Conservation (phyloP, 2,113 vertebrate species). For the Sakesphorus luctuosus region DNA sequence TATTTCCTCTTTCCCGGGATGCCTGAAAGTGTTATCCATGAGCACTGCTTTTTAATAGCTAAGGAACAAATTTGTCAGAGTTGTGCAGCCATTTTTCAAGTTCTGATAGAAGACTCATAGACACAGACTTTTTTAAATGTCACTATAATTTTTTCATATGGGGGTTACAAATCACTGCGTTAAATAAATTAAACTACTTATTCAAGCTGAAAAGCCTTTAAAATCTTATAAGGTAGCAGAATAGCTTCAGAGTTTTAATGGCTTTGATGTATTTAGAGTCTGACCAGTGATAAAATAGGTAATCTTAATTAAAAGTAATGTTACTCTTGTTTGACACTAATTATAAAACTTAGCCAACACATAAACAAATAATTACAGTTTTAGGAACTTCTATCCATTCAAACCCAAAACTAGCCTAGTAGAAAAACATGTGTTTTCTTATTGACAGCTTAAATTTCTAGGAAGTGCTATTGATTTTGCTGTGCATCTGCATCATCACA, state of each 20-base stretch:
- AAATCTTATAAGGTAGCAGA: constrained; percentile 13
- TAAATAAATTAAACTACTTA: constrained; percentile 54
- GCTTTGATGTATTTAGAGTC: not conserved
- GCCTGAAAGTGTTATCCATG: not conserved
- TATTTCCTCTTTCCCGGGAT: not conserved
- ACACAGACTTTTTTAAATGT: not conserved
- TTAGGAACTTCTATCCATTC: not conserved
- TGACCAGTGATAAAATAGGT: constrained; percentile 6
- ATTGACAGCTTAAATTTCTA: not conserved
- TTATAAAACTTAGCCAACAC: not conserved
- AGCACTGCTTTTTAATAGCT: not conserved
- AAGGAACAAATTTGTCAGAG: constrained; percentile 25
- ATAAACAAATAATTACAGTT: not conserved
- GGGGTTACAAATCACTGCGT: constrained; percentile 42
- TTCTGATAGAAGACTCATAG: not conserved
- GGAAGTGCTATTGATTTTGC: not conserved
- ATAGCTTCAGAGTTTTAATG: not conserved
- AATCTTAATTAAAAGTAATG: not conserved
- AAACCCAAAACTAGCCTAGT: not conserved
- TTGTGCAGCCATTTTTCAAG: constrained; percentile 33
- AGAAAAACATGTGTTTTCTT: not conserved
- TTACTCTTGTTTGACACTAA: not conserved
- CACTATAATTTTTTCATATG: constrained; percentile 15
- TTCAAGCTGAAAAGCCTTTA: constrained; percentile 46
- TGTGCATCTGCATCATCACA: not conserved